These are phyloP conservation scores for Vicugna pacos DNA, from an alignment of 2,113 vertebrate genomes.

Conservation along the genomic window DNA sequence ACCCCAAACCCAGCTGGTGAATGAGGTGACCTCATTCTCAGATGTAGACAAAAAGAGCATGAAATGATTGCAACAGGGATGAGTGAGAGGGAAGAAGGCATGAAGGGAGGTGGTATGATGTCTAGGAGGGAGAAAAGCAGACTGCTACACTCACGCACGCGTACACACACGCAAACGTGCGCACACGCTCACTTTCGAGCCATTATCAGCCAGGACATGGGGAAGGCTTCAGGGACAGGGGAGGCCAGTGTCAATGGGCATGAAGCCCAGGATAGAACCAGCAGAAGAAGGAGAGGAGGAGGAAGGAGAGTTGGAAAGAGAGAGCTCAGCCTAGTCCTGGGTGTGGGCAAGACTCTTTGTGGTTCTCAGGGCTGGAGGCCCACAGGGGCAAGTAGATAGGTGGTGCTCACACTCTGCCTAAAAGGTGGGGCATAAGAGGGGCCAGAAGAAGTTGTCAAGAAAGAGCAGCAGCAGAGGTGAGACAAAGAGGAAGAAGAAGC, in stretches of 20 bases:
- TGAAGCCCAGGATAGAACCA: constrained; percentile 56
- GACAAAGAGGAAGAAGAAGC: neutral
- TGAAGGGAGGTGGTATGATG: neutral
- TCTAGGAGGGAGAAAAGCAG: neutral
- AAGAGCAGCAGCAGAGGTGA: neutral
- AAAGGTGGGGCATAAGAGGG: neutral
- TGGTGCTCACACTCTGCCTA: neutral
- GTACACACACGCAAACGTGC: rapidly evolving
- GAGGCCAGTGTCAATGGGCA: constrained; percentile 4
- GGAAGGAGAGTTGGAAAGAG: neutral
- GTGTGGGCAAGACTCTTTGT: neutral
- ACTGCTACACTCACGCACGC: neutral
- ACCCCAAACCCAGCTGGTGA: neutral
- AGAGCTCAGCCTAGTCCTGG: neutral
- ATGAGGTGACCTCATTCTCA: neutral
- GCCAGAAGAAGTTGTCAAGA: neutral
- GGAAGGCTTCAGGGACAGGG: constrained; percentile 42
- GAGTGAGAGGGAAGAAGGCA: constrained; percentile 12
- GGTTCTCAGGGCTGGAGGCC: neutral
- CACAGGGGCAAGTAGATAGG: neutral
- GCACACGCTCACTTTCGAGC: neutral
- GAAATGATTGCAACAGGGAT: constrained; percentile 75
- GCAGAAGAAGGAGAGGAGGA: neutral
- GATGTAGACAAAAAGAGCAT: constrained; percentile 47
- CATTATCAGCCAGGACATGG: constrained; percentile 43